Conservation (phyloP, 2,888 invertebrate genomes). For the Proisotoma minuta region DNA sequence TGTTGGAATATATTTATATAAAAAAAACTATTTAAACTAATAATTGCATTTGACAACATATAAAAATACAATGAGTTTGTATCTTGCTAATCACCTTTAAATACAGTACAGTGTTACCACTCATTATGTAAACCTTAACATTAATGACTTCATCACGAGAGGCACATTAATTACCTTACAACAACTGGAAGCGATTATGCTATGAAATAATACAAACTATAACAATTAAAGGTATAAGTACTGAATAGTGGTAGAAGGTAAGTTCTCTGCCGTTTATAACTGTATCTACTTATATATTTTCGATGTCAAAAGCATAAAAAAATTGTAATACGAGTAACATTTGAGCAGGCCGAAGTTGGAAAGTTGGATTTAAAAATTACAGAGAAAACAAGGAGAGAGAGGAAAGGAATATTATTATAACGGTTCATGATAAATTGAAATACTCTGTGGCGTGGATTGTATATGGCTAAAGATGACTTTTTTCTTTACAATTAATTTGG, state of each 20-base stretch:
- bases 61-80: slow-evolving; percentile 9
- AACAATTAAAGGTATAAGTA: background rate
- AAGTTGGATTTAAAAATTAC: background rate
- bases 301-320: no score
- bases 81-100: background rate
- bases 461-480: no score
- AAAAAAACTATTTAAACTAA: background rate
- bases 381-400: background rate
- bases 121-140: no score
- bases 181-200: no score
- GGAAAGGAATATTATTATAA: background rate
- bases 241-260: background rate
- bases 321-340: background rate
- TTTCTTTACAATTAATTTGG: slow-evolving; percentile 1
- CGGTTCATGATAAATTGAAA: background rate
- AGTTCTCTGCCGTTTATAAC: background rate
- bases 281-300: no score
- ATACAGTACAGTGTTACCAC: background rate
- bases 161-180: background rate
- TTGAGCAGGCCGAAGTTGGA: slow-evolving; percentile 6
- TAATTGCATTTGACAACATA: background rate
- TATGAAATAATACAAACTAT: no score
- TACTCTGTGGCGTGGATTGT: background rate
- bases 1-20: background rate
- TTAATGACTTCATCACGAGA: slow-evolving; percentile 7